These are phyloP conservation scores for Acleris cristana DNA, from an alignment of 2,888 invertebrate genomes.

Conservation along the genomic window DNA sequence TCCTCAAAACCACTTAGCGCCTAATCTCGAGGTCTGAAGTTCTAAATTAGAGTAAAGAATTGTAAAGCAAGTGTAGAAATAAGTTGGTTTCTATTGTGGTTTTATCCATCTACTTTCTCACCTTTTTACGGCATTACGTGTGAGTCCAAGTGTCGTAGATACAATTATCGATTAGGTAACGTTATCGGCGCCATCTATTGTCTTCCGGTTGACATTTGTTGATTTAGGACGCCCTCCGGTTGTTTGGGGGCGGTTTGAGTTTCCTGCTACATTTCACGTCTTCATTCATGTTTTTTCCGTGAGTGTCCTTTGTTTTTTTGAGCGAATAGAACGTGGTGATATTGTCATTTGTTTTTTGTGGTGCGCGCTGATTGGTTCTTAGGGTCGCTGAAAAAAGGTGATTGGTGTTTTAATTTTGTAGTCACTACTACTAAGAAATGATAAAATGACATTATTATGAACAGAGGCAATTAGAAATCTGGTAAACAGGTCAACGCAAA, in stretches of 20 bases:
- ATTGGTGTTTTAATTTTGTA: neutral
- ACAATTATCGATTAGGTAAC: conserved; percentile 83
- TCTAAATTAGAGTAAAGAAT: conserved; percentile 37
- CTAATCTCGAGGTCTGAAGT: conserved; percentile 36
- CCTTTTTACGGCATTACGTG: conserved; percentile 81
- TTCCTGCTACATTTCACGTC: conserved; percentile 54
- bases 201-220: conserved; percentile 81
- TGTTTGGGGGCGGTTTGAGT: conserved; percentile 66
- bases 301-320: conserved; percentile 11
- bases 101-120: conserved; percentile 82
- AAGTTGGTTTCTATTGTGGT: conserved; percentile 59
- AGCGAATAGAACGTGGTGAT: conserved; percentile 3
- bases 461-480: too few relatives aligned
- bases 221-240: conserved; percentile 71
- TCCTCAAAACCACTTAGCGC: conserved; percentile 5
- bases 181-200: conserved; percentile 79
- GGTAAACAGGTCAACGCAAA: too few relatives aligned
- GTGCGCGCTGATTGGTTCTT: neutral
- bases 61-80: conserved; percentile 5
- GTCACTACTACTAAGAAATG: too few relatives aligned
- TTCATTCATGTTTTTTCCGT: conserved; percentile 24
- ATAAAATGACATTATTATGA: too few relatives aligned
- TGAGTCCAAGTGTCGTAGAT: conserved; percentile 81
- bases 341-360: conserved; percentile 1
- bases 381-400: neutral